These are phyloP conservation scores for Crepidodera aurea DNA, from an alignment of 2,888 invertebrate species.

Conservation along the genomic window DNA sequence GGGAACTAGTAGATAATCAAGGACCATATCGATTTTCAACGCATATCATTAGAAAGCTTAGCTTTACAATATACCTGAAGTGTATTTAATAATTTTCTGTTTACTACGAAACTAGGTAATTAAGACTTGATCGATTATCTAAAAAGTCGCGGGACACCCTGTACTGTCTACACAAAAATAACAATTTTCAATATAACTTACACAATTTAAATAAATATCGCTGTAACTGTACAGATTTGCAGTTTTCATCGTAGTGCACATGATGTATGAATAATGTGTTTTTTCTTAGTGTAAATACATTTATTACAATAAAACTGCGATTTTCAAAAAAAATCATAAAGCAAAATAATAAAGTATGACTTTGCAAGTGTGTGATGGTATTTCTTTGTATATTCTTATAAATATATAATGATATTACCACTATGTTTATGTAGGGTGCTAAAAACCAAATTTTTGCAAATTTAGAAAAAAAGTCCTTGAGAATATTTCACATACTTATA, in stretches of 20 bases:
- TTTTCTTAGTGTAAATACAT: slow-evolving; percentile 16
- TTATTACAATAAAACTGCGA: slow-evolving; percentile 27
- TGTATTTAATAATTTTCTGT: no score
- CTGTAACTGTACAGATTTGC: slow-evolving; percentile 20
- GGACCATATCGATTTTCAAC: no score
- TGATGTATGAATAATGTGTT: slow-evolving; percentile 12
- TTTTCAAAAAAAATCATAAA: slow-evolving; percentile 23
- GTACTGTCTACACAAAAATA: slow-evolving; percentile 1
- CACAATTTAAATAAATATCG: neutral
- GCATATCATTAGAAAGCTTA: no score
- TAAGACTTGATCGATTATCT: no score
- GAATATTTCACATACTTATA: no score
- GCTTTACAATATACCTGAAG: no score
- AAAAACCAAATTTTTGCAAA: no score
- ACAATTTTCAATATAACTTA: neutral
- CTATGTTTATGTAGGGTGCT: slow-evolving; percentile 36
- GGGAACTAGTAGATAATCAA: no score
- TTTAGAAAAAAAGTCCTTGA: no score
- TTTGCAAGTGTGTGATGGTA: slow-evolving; percentile 53
- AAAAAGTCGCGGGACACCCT: no score
- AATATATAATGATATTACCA: slow-evolving; percentile 30
- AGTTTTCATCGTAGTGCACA: slow-evolving; percentile 2
- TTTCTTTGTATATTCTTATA: slow-evolving; percentile 32
- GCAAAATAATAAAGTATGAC: slow-evolving; percentile 29
- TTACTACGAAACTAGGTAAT: no score